Conservation (phyloP, 64 coral and sea anemone genomes). For the Stichodactyla helianthus region DNA sequence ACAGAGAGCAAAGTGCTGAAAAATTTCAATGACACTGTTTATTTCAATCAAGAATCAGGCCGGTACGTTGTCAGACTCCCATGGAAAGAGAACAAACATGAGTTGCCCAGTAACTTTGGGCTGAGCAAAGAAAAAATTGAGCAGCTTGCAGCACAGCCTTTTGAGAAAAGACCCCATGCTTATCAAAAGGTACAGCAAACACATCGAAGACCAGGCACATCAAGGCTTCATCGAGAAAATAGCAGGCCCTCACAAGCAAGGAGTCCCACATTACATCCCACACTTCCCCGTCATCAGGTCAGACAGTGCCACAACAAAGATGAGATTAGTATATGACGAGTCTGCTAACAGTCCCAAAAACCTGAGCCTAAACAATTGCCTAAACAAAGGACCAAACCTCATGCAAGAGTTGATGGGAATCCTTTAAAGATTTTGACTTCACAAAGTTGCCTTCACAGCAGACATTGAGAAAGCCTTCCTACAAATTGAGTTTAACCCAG, state of each 20-base stretch:
- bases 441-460: conserved; percentile 27
- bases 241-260: neutral
- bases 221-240: conserved; percentile 33
- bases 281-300: conserved; percentile 25
- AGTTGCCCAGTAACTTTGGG: conserved; percentile 23
- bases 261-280: conserved; percentile 13
- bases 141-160: conserved; percentile 38
- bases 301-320: conserved; percentile 45
- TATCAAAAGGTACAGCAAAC: conserved; percentile 7
- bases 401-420: neutral
- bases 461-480: too few species aligned
- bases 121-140: conserved; percentile 23
- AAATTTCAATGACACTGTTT: conserved; percentile 29
- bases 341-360: too few species aligned
- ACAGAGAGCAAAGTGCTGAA: conserved; percentile 8
- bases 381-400: neutral
- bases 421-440: neutral
- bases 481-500: conserved; percentile 10
- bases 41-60: conserved; percentile 36
- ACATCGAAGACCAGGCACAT: conserved; percentile 17
- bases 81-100: conserved; percentile 40
- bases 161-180: conserved; percentile 2
- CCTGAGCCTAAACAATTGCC: conserved; percentile 12
- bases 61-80: conserved; percentile 42
- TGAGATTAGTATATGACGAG: too few species aligned